phyloP scores from a whole-genome alignment of 2,113 vertebrate species.

The Perognathus longimembris region DNA sequence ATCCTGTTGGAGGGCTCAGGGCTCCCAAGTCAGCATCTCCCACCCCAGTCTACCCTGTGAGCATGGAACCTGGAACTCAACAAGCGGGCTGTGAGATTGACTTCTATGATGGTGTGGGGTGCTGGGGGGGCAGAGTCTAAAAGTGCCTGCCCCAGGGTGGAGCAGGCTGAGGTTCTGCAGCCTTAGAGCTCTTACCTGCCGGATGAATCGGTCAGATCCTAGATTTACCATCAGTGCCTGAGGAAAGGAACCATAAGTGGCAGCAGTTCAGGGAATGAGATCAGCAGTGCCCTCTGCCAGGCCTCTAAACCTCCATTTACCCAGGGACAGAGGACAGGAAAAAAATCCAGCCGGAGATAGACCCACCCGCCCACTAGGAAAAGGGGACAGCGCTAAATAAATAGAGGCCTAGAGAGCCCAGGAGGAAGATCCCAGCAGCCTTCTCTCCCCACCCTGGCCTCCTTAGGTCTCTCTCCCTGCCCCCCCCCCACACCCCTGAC shows the following conservation, averaged over 20 bases:
- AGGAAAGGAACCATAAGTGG: constrained; percentile 28
- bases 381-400: constrained; percentile 38
- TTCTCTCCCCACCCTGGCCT: not conserved
- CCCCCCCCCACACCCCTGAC: not conserved
- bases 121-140: not conserved
- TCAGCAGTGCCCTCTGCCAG: not conserved
- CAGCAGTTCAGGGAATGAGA: constrained; percentile 19
- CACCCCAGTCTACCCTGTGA: not conserved
- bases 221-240: constrained; percentile 99
- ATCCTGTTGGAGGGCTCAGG: not conserved
- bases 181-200: constrained; percentile 89
- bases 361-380: not conserved
- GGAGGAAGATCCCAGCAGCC: not conserved
- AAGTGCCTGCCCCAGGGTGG: not conserved
- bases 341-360: not conserved
- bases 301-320: not conserved
- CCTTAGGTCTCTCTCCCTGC: not conserved
- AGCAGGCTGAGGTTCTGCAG: not conserved
- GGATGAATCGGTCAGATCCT: constrained; percentile 97
- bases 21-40: not conserved
- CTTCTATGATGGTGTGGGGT: too few relatives aligned
- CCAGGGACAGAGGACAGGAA: constrained; percentile 39
- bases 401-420: not conserved
- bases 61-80: not conserved
- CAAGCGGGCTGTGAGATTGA: not conserved